Evolutionary conservation across 2,113 vertebrate genomes (phyloP), one percentile per base, ranked within the genome.

Genomic region (Budorcas taxicolor): DNA sequence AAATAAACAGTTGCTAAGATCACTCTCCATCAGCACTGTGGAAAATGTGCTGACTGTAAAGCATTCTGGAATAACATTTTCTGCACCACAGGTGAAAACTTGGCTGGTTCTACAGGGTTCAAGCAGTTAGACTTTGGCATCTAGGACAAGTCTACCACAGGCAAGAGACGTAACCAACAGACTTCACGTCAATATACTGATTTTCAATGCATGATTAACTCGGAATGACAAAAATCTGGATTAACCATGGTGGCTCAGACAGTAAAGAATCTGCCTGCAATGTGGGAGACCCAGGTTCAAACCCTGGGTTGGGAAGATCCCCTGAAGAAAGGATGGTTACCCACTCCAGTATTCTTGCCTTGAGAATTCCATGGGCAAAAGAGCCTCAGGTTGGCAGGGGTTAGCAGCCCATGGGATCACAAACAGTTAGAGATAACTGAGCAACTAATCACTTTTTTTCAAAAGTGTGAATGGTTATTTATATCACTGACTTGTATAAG

Each of bases 1-100:
- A 97, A 96, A 97, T 64, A 92, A 92, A 82, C 71, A 90, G 87
- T 94, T 97, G 91, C 71, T 96, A 93, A 92, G 47, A 43, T 88
- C 67, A 62, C 23, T 67, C 36, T 60, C 27, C 25, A 90, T 88
- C 27, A 40, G 91, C 47, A 87, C 1, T 52, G 60, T 57, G 36
- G 29, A 91, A 96, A 13, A 47, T 19, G 82, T 96, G 88, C 90
- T 12, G 1, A 94, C 23, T 85, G 2, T 29, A 89, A n/a, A 50
- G 16, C 25, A 29, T 94, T 40, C 36, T 21, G 57, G 45, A 85
- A 53, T 74, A 97, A 64, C 53, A 10, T 57, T 76, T 29, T 93
- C 4, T 1, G 90, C 13, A 67, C 47, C n/a, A 29, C 45, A 47
- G 33, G 31, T 36, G 21, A 87, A 88, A 90, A 58, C 52, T 78